Evolutionary conservation across 2,113 vertebrate genomes (phyloP), one percentile per base, ranked within the genome.

Genomic region (Trematomus loennbergii): DNA sequence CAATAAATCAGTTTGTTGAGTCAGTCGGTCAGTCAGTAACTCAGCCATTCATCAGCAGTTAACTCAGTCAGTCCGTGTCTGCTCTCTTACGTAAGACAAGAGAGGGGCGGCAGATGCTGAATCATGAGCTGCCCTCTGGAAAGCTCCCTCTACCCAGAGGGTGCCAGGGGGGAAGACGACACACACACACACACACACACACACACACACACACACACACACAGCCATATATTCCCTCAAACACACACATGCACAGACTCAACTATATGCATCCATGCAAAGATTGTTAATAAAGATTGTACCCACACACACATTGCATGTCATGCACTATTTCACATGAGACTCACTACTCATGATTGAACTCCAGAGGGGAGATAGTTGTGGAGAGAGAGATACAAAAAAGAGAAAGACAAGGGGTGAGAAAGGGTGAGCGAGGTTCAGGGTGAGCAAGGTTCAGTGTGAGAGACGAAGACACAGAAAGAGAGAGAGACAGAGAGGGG

Each of bases 21-120:
- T 83, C 80, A 84, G 72, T 85, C 68, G 79, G 86, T 85, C 83
- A 88, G 74, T 83, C 78, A 85, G 70, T 88, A 78, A 84, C 69
- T 79, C 50, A 81, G 55, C 69, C 83, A 67, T 76, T 75, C 72
- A 85, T 63, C 15, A 82, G 78, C 81, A 75, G 79, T 78, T 70
- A 72, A 70, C 80, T 82, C 62, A 79, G 78, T 68, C 87, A 84
- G 88, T 46, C 87, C 57, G 80, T 79, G 82, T 89, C 91, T 89
- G 79, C 84, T 87, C 83, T 82, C 81, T 94, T 93, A 91, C 86
- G 83, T 93, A 94, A 94, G 89, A n/a, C n/a, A n/a, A n/a, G n/a
- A n/a, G n/a, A 87, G 77, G 78, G 83, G 90, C 79, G 86, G 93
- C 93, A 94, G 93, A 93, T 95, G 94, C 94, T 95, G 94, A 95